These are phyloP conservation scores for Macropus fuliginosus DNA, from an alignment of 2,797 vertebrate genomes.

Conservation along the genomic window DNA sequence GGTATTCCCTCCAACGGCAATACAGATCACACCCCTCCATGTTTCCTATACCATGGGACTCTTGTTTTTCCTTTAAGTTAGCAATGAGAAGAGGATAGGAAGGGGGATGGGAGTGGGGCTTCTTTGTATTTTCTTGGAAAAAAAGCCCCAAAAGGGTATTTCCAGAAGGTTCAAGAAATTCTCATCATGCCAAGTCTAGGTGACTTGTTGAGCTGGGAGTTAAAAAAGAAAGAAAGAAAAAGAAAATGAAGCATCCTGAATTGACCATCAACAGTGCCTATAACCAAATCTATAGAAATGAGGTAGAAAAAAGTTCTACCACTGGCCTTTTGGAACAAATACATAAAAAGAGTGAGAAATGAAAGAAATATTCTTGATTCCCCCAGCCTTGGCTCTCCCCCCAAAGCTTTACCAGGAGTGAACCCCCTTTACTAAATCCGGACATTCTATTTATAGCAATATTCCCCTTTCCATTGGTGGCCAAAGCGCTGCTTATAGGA, in stretches of 20 bases:
- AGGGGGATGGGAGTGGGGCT: neutral
- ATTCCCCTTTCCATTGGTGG: constrained; percentile 91
- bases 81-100: neutral
- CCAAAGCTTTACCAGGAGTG: constrained; percentile 76
- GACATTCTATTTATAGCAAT: constrained; percentile 94
- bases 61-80: neutral
- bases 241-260: constrained; percentile 52
- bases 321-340: neutral
- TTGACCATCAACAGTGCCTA: constrained; percentile 64
- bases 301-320: constrained; percentile 62
- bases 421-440: constrained; percentile 88
- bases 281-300: constrained; percentile 62
- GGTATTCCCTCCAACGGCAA: neutral
- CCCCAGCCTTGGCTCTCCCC: constrained; percentile 66
- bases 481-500: constrained; percentile 89
- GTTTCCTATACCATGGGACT: neutral
- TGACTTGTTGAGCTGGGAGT: neutral
- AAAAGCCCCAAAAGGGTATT: neutral
- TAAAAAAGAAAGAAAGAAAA: constrained; percentile 40
- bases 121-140: neutral
- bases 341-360: neutral
- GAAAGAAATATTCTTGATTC: constrained; percentile 72
- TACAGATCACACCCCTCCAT: neutral
- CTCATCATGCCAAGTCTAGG: neutral
- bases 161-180: neutral